Percentiles rank a stretch among this genome's conserved stretches.
Evolutionary conservation across 2,888 invertebrate genomes (phyloP).

Genomic region (Sinopyrophorus schimmeli): DNA sequence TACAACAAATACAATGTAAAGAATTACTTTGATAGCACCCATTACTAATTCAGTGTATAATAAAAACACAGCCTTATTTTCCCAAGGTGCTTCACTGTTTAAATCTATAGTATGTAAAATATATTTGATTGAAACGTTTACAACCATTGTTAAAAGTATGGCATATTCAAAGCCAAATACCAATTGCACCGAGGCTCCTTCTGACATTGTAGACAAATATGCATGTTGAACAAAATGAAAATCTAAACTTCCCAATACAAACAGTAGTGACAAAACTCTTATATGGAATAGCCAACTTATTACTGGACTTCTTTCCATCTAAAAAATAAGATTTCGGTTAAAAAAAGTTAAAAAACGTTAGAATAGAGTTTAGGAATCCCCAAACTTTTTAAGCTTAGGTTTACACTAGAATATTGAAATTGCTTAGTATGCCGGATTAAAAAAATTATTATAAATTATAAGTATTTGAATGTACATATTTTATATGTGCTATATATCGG

Average conservation of each 20-base stretch:
- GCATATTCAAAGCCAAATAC: slow-evolving; percentile 99
- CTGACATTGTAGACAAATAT: slow-evolving; percentile 87
- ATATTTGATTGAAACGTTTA: slow-evolving; percentile 93
- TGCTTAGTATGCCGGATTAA: no score
- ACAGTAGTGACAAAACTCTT: slow-evolving; percentile 81
- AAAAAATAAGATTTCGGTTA: no score
- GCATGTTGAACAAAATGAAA: slow-evolving; percentile 90
- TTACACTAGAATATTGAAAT: no score
- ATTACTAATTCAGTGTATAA: slow-evolving; percentile 95
- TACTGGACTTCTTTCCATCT: slow-evolving; percentile 99
- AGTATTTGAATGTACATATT: no score
- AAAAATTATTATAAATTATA: no score
- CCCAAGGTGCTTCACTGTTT: slow-evolving; percentile 96
- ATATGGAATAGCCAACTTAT: slow-evolving; percentile 95
- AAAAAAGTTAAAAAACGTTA: no score
- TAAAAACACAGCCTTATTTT: slow-evolving; percentile 97
- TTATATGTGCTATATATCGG: no score
- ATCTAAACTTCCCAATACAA: slow-evolving; percentile 81
- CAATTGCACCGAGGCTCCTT: slow-evolving; percentile 96
- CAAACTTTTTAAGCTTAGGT: no score
- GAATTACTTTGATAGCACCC: slow-evolving; percentile 75
- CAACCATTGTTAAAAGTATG: slow-evolving; percentile 88
- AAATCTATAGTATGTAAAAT: slow-evolving; percentile 85
- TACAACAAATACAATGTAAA: slow-evolving; percentile 76
- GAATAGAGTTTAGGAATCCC: no score